Evolutionary conservation across 2,113 vertebrate species (phyloP).

Genomic region (Stigmatopora argus): DNA sequence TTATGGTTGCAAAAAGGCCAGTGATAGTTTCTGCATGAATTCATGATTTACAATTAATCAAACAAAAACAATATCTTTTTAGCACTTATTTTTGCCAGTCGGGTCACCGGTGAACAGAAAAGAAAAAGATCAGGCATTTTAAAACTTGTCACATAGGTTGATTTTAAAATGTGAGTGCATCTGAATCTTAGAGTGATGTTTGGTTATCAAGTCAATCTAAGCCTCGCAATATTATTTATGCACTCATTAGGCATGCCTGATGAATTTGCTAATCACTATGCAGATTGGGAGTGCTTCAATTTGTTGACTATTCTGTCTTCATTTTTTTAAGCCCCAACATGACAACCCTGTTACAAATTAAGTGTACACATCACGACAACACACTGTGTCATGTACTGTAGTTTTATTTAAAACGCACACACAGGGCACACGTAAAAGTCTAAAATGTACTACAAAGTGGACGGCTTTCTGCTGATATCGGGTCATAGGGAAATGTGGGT

Average conservation of each 20-base stretch:
- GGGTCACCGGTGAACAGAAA: too few species aligned
- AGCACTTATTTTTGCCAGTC: too few species aligned
- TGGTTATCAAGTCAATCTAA: constrained; percentile 64
- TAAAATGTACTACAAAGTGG: too few species aligned
- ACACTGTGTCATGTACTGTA: not conserved
- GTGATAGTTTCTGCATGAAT: too few species aligned
- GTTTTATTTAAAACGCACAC: not conserved
- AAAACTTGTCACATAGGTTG: constrained; percentile 50
- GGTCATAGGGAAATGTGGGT: too few species aligned
- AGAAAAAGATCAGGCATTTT: not conserved
- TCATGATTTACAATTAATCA: too few species aligned
- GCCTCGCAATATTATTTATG: constrained; percentile 45
- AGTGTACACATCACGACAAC: constrained; percentile 21
- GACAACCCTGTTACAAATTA: constrained; percentile 25
- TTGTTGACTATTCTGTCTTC: constrained; percentile 50
- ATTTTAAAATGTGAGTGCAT: constrained; percentile 36
- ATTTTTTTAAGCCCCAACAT: constrained; percentile 15
- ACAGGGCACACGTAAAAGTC: too few species aligned
- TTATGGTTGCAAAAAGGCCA: too few species aligned
- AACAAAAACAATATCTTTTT: too few species aligned
- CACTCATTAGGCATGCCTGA: constrained; percentile 66
- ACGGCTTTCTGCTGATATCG: too few species aligned
- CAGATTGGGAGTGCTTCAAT: constrained; percentile 64
- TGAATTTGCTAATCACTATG: constrained; percentile 73
- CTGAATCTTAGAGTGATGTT: constrained; percentile 49